phyloP scores from a whole-genome alignment of 2,113 vertebrate species.

The Corythoichthys haematopterus region DNA sequence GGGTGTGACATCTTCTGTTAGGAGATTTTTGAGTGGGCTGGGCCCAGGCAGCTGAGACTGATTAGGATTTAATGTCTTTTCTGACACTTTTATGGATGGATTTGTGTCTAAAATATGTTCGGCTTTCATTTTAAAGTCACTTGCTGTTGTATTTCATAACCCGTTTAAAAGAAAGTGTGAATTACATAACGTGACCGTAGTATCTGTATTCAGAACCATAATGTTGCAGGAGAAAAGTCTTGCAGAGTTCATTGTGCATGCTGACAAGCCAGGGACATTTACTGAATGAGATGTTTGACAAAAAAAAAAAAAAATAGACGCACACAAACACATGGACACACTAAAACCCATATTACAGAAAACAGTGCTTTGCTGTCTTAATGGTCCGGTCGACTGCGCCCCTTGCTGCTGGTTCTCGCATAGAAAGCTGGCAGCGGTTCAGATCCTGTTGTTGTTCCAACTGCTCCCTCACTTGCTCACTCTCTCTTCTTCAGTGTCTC shows the following conservation, averaged over 20 bases:
- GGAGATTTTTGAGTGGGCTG: no score
- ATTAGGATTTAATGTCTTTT: no score
- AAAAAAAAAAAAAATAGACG: not conserved
- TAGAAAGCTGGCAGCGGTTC: conserved; percentile 30
- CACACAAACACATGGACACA: conserved; percentile 1
- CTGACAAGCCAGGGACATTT: conserved; percentile 31
- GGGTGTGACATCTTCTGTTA: no score
- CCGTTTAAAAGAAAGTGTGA: no score
- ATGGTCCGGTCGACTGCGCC: conserved; percentile 21
- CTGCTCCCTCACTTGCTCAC: conserved; percentile 18
- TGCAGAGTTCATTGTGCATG: conserved; percentile 19
- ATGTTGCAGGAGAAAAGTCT: conserved; percentile 18
- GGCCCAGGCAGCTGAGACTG: no score
- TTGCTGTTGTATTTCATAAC: no score
- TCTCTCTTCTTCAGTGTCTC: conserved; percentile 10
- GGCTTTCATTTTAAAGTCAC: no score
- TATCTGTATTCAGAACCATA: conserved; percentile 45
- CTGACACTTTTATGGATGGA: no score
- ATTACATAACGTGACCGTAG: conserved; percentile 13
- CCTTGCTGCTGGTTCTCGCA: conserved; percentile 36
- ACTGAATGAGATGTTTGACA: conserved; percentile 28
- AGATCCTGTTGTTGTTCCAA: conserved; percentile 44
- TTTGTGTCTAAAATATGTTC: no score
- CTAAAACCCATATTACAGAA: conserved; percentile 8
- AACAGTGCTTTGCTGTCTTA: conserved; percentile 31